Conservation (phyloP, 2,113 vertebrate species). For the Seriola dumerili region DNA sequence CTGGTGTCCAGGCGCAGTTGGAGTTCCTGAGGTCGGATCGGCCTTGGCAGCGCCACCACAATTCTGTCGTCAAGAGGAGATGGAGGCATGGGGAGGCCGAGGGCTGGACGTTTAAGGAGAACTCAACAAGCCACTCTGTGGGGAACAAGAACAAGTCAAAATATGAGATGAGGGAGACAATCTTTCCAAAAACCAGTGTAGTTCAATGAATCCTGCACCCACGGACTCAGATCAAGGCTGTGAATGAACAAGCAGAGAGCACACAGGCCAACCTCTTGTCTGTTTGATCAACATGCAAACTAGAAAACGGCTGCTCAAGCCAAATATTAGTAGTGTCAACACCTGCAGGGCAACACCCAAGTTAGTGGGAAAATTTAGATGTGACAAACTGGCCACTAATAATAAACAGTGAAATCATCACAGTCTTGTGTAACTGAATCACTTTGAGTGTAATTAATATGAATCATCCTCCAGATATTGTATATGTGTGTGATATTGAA, state of each 20-base stretch:
- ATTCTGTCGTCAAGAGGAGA: conserved; percentile 99
- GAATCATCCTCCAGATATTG: conserved; percentile 60
- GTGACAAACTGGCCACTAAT: conserved; percentile 61
- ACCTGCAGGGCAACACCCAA: conserved; percentile 78
- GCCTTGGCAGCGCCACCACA: conserved; percentile 97
- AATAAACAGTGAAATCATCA: conserved; percentile 71
- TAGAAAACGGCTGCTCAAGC: conserved; percentile 36
- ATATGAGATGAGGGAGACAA: not conserved
- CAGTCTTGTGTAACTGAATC: conserved; percentile 52
- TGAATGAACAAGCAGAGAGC: conserved; percentile 20
- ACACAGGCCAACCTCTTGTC: conserved; percentile 17
- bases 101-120: conserved; percentile 90
- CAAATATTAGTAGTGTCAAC: conserved; percentile 76
- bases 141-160: conserved; percentile 37
- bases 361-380: conserved; percentile 52
- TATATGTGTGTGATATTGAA: conserved; percentile 41
- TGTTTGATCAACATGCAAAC: conserved; percentile 70
- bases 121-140: conserved; percentile 89
- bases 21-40: conserved; percentile 98
- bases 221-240: conserved; percentile 1
- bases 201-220: conserved; percentile 5
- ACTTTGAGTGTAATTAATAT: conserved; percentile 50
- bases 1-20: conserved; percentile 95
- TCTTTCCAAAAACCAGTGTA: not conserved
- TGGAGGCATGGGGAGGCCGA: conserved; percentile 99